These are phyloP conservation scores for Danaus plexippus DNA, from an alignment of 1,140 invertebrate species.

Conservation along the genomic window DNA sequence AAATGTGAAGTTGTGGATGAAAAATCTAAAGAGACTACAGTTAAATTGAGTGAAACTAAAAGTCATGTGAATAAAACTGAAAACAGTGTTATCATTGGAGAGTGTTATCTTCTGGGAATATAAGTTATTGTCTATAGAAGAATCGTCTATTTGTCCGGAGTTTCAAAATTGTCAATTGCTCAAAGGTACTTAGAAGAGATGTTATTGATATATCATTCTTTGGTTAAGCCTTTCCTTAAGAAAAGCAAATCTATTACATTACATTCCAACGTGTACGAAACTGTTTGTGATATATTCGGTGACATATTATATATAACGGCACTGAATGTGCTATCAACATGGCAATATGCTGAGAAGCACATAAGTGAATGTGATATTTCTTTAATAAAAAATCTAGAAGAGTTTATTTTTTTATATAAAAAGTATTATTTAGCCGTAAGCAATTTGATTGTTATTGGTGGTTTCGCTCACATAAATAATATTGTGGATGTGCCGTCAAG, in stretches of 20 bases:
- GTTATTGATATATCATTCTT: conserved; percentile 74
- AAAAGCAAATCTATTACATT: conserved; percentile 70
- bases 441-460: conserved; percentile 81
- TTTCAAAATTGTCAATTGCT: conserved; percentile 75
- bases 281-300: conserved; percentile 76
- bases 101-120: conserved; percentile 58
- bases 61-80: conserved; percentile 42
- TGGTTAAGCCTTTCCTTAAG: conserved; percentile 76
- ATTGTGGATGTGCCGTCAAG: conserved; percentile 74
- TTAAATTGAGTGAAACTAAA: conserved; percentile 38
- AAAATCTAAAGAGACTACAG: conserved; percentile 28
- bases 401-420: conserved; percentile 81
- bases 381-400: conserved; percentile 79
- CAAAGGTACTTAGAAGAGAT: conserved; percentile 81
- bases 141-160: conserved; percentile 60
- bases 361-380: conserved; percentile 77
- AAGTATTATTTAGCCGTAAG: conserved; percentile 82
- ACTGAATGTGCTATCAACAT: conserved; percentile 77
- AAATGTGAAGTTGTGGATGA: conserved; percentile 30
- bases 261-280: conserved; percentile 76
- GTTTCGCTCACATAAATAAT: conserved; percentile 78
- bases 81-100: conserved; percentile 63
- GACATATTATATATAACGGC: conserved; percentile 80
- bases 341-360: conserved; percentile 76
- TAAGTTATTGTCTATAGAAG: conserved; percentile 60